Base-by-base conservation (phyloP, 2,797 vertebrate species). In the Hippopotamyrus pictus region DNA sequence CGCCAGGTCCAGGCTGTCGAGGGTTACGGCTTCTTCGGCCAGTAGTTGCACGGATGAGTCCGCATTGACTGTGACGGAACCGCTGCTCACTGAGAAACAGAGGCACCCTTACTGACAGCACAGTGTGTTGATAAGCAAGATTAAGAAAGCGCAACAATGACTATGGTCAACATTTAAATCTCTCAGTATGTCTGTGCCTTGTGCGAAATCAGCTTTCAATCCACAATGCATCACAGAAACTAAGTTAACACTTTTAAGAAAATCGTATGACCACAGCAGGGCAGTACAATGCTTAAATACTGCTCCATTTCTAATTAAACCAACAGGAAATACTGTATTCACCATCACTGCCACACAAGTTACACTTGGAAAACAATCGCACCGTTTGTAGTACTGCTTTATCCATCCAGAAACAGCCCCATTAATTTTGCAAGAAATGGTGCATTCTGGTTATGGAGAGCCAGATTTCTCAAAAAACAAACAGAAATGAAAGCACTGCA, bases 11-110 rank as follows among this genome's bases (percentile, higher is more conserved):
- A 99, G 93, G 94, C 96, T 96, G 92, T 99, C 98, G 91, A 99
- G 92, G 0, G 96, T 94, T 86, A 97, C 95, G 0, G 96, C 98
- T 93, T 99, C 98, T 91, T 99, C 98, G 0, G 97, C 98, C 53
- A 99, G 93, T 88, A 99, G 92, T 91, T 99, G 98, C 91, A 99
- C 98, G 0, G 97, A 97, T 88, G 98, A 99, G 92, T 99, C 98
- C 0, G 96, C 96, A 0, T 99, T 98, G 91, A 99, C 98, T 0
- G 97, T 98, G 92, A 99, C 86, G 0, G 98, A 99, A 46, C 98
- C 98, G 0, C 98, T 99, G 96, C 98, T 99, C 92, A 99, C 98
- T 99, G 93, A 0, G 0, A n/a, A 88, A 48, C 17, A 41, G 19
- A 88, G 22, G 4, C 37, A 29, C 8, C 37, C n/a, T 33, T 59